These are phyloP conservation scores for Thalassoma bifasciatum DNA, from an alignment of 2,113 vertebrate species.

Conservation along the genomic window DNA sequence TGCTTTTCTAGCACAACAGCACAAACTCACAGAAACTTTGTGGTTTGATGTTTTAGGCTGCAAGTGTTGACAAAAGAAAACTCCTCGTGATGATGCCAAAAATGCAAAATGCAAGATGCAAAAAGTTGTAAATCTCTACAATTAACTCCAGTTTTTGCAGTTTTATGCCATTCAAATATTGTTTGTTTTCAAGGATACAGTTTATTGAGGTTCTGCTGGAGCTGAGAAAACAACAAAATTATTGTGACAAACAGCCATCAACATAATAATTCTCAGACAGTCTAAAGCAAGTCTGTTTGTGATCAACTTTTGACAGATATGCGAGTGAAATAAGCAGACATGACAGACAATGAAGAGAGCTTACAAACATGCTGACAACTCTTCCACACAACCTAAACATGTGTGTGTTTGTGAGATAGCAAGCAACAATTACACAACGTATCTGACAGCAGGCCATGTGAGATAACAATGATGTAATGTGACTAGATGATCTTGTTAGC, in stretches of 20 bases:
- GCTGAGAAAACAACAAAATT: not conserved
- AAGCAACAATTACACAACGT: not conserved
- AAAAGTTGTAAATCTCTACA: conserved; percentile 17
- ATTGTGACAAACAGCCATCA: not conserved
- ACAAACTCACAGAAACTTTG: not conserved
- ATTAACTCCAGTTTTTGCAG: conserved; percentile 5
- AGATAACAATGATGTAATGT: not conserved
- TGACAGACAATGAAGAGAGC: not conserved
- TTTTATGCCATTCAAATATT: conserved; percentile 3
- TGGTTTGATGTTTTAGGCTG: not conserved
- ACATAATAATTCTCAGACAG: not conserved
- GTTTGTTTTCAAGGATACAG: not conserved
- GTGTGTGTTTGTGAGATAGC: not conserved
- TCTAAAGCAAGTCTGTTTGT: not conserved
- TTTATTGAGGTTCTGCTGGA: not conserved
- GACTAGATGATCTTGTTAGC: conserved; percentile 10
- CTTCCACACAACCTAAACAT: not conserved
- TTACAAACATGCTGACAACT: not conserved
- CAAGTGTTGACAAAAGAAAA: conserved; percentile 16
- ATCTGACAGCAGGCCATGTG: not conserved
- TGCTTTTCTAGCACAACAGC: not conserved
- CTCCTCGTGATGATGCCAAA: conserved; percentile 4
- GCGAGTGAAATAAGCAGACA: not conserved
- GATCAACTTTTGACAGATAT: not conserved
- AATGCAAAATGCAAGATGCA: not conserved